These are phyloP conservation scores for Anarrhichthys ocellatus DNA, from an alignment of 2,113 vertebrate species.

Conservation along the genomic window DNA sequence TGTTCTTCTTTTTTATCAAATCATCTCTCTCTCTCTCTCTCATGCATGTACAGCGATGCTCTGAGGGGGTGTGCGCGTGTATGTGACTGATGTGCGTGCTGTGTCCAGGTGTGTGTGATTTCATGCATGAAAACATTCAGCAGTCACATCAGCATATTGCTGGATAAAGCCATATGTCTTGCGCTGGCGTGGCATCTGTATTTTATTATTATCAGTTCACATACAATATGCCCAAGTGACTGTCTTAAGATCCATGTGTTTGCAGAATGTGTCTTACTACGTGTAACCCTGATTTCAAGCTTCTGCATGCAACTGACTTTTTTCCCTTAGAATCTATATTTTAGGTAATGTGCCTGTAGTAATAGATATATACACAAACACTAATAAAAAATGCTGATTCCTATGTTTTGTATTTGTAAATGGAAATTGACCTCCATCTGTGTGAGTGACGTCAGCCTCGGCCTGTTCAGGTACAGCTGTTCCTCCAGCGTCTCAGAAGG, in stretches of 20 bases:
- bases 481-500: conserved; percentile 97
- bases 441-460: conserved; percentile 89
- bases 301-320: background rate
- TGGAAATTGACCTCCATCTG: conserved; percentile 87
- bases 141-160: conserved; percentile 48
- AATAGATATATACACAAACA: background rate
- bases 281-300: background rate
- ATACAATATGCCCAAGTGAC: conserved; percentile 15
- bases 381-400: background rate
- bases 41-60: conserved; percentile 5
- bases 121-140: conserved; percentile 52
- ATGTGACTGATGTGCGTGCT: conserved; percentile 21
- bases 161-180: conserved; percentile 51
- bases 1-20: background rate
- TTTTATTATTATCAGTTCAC: conserved; percentile 39
- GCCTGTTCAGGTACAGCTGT: conserved; percentile 96
- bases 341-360: background rate
- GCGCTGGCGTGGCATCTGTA: conserved; percentile 30
- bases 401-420: background rate
- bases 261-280: background rate
- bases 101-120: conserved; percentile 60
- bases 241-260: conserved; percentile 14
- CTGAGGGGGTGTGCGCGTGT: conserved; percentile 21
- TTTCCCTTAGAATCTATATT: background rate
- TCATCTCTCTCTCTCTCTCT: background rate